These are phyloP conservation scores for Phenganax marumi DNA, from an alignment of 92 coral and sea anemone genomes.

Conservation along the genomic window DNA sequence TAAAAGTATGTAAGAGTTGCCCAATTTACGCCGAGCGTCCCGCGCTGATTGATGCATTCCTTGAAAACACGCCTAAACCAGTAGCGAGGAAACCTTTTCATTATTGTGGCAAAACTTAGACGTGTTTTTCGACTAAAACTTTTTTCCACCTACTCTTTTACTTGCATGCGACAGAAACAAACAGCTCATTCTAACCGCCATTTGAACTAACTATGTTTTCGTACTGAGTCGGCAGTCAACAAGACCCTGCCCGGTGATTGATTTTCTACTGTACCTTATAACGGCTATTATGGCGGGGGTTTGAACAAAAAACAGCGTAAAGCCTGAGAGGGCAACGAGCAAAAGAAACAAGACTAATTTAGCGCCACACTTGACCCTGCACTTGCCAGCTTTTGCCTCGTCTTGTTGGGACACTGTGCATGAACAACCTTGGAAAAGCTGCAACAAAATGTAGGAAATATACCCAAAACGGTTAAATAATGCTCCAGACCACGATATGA, in stretches of 20 bases:
- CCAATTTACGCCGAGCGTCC: too few species aligned
- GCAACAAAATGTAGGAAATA: not conserved
- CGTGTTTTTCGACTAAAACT: too few species aligned
- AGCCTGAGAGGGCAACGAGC: slow-evolving; percentile 43
- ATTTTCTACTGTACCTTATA: slow-evolving; percentile 54
- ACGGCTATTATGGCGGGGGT: slow-evolving; percentile 67
- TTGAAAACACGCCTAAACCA: too few species aligned
- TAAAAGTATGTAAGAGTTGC: too few species aligned
- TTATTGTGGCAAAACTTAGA: too few species aligned
- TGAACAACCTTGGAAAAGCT: slow-evolving; percentile 40
- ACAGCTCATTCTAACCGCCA: too few species aligned
- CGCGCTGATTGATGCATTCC: too few species aligned
- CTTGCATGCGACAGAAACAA: too few species aligned
- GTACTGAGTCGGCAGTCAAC: not conserved
- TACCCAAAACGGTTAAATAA: not conserved
- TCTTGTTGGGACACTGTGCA: slow-evolving; percentile 26
- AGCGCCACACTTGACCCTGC: slow-evolving; percentile 62
- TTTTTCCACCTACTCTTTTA: too few species aligned
- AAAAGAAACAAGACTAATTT: slow-evolving; percentile 49
- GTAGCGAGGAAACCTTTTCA: too few species aligned
- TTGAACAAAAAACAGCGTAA: slow-evolving; percentile 61
- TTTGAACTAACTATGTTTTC: too few species aligned
- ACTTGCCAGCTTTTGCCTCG: slow-evolving; percentile 38
- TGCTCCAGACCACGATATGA: not conserved
- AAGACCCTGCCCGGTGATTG: not conserved